A percentile compares a stretch with the other conserved stretches of the same genome.
Evolutionary conservation across 2,888 invertebrate species (phyloP).

Genomic region (Drosophila sordidula): DNA sequence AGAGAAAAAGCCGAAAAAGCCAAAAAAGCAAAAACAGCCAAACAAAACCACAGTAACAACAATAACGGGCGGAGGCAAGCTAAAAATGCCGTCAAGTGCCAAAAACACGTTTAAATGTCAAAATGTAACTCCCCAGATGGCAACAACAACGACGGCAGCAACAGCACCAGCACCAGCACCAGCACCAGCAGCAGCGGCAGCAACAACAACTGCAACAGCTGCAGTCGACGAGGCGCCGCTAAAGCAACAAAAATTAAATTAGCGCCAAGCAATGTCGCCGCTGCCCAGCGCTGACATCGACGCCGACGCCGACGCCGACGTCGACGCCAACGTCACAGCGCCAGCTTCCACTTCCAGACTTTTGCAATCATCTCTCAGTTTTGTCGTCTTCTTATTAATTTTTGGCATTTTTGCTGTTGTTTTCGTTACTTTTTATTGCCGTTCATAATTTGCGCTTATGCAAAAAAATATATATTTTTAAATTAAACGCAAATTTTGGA

Average conservation of each 20-base stretch:
- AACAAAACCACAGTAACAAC: constrained; percentile 29
- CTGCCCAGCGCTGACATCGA: constrained; percentile 7
- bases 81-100: constrained; percentile 72
- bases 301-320: neutral
- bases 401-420: constrained; percentile 30
- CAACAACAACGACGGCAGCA: constrained; percentile 30
- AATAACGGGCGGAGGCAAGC: constrained; percentile 35
- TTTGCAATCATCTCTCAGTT: constrained; percentile 68
- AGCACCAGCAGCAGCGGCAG: too few species aligned
- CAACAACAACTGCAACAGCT: constrained; percentile 64
- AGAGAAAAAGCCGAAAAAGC: constrained; percentile 20
- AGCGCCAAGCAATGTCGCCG: constrained; percentile 67
- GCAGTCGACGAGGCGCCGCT: constrained; percentile 73
- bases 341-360: constrained; percentile 32
- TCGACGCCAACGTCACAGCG: constrained; percentile 5
- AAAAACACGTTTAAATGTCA: constrained; percentile 79
- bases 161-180: constrained; percentile 26
- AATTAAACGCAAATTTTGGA: constrained; percentile 67
- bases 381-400: constrained; percentile 56
- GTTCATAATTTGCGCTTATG: constrained; percentile 69
- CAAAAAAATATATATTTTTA: constrained; percentile 49
- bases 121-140: constrained; percentile 64
- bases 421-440: constrained; percentile 43
- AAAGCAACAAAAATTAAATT: constrained; percentile 75
- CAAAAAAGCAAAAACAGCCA: constrained; percentile 21